A percentile compares a stretch with the other conserved stretches of the same genome.
Conservation (phyloP, 2,113 vertebrate species). For the Corythoichthys haematopterus region DNA sequence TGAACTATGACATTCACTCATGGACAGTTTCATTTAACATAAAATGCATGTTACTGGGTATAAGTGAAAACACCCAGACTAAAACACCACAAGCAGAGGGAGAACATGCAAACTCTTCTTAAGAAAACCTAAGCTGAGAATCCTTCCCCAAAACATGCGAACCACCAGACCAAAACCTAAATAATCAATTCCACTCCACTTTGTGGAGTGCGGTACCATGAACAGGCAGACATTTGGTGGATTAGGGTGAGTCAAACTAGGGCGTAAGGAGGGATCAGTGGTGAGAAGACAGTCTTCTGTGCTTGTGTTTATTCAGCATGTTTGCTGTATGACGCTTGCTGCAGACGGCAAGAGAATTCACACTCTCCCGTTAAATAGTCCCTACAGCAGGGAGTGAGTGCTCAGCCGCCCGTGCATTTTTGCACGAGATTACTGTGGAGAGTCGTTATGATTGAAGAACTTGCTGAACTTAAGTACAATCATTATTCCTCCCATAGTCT, state of each 20-base stretch:
- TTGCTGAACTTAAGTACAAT: background rate
- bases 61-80: too few relatives aligned
- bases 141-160: background rate
- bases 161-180: background rate
- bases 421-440: background rate
- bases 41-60: too few relatives aligned
- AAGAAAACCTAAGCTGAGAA: too few relatives aligned
- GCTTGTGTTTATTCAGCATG: slow-evolving; percentile 70
- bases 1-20: too few relatives aligned
- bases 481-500: too few relatives aligned
- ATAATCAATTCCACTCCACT: background rate
- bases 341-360: slow-evolving; percentile 55
- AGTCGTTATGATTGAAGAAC: background rate
- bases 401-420: slow-evolving; percentile 3
- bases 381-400: slow-evolving; percentile 8
- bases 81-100: too few relatives aligned
- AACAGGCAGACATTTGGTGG: slow-evolving; percentile 2
- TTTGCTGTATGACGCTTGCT: slow-evolving; percentile 63
- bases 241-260: slow-evolving; percentile 30
- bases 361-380: slow-evolving; percentile 34
- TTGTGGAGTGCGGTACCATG: slow-evolving; percentile 1
- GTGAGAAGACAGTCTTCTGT: slow-evolving; percentile 32
- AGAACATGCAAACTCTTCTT: too few relatives aligned
- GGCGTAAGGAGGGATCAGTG: slow-evolving; percentile 25
- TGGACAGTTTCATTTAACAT: too few relatives aligned